Conservation (phyloP, 2,113 vertebrate genomes). For the Uria lomvia region DNA sequence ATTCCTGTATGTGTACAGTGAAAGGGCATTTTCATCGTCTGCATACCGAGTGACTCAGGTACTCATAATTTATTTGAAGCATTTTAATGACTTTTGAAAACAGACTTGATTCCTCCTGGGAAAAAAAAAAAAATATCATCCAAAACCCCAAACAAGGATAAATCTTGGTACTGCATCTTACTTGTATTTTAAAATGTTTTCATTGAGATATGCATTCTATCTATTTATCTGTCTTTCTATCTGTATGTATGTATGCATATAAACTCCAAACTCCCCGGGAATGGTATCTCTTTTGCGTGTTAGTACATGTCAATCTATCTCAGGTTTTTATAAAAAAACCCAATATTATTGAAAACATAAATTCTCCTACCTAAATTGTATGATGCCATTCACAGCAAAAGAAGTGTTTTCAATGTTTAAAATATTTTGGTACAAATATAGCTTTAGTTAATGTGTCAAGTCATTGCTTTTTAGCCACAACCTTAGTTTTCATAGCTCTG, state of each 20-base stretch:
- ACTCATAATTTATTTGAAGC: not conserved
- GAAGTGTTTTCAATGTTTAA: not conserved
- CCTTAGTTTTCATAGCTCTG: not conserved
- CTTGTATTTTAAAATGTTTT: not conserved
- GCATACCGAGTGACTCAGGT: not conserved
- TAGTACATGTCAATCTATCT: not conserved
- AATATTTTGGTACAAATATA: not conserved
- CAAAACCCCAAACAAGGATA: not conserved
- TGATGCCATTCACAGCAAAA: not conserved
- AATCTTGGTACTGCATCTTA: not conserved
- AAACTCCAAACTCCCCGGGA: not conserved
- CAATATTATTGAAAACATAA: not conserved
- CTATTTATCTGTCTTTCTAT: not conserved
- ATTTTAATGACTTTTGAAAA: not conserved
- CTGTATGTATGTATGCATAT: not conserved
- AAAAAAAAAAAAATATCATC: not conserved
- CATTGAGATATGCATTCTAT: not conserved
- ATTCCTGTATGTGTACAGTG: not conserved
- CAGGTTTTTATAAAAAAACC: not conserved
- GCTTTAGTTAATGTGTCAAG: not conserved
- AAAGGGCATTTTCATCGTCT: not conserved
- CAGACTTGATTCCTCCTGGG: rapidly evolving
- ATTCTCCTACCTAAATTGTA: not conserved
- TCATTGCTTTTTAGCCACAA: not conserved
- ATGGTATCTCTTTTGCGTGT: rapidly evolving